phyloP scores from a whole-genome alignment of 1,140 invertebrate species.

The Pseudomyrmex gracilis region DNA sequence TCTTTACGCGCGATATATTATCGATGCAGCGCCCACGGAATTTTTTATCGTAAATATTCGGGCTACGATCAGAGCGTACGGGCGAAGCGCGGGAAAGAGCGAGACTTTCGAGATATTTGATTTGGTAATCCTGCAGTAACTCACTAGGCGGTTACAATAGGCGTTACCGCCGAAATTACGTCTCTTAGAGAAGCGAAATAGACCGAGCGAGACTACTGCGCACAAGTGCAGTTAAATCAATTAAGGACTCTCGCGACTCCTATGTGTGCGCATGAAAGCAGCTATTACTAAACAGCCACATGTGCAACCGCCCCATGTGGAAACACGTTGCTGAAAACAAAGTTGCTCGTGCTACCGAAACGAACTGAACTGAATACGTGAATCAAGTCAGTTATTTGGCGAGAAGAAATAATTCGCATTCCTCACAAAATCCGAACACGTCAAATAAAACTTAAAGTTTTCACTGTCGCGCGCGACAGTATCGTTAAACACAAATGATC shows the following conservation, averaged over 20 bases:
- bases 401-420: too few species aligned
- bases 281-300: conserved; percentile 47
- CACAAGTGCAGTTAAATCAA: conserved; percentile 58
- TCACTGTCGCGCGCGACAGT: neutral
- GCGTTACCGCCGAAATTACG: conserved; percentile 48
- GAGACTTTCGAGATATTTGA: conserved; percentile 51
- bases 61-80: conserved; percentile 10
- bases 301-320: conserved; percentile 44
- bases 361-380: conserved; percentile 7
- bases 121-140: conserved; percentile 59
- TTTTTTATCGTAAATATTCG: conserved; percentile 64
- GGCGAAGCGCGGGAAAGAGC: neutral
- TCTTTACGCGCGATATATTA: conserved; percentile 74
- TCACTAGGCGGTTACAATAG: conserved; percentile 61
- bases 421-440: too few species aligned
- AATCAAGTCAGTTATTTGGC: neutral
- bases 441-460: conserved; percentile 3
- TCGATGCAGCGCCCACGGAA: conserved; percentile 64
- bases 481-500: neutral
- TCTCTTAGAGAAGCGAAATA: conserved; percentile 43
- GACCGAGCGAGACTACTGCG: conserved; percentile 44
- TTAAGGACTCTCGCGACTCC: conserved; percentile 48
- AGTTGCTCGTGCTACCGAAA: conserved; percentile 12
- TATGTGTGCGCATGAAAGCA: conserved; percentile 35
- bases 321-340: conserved; percentile 18